A percentile compares a stretch with the other conserved stretches of the same genome.
These are phyloP conservation scores for Aix galericulata DNA, from an alignment of 2,113 vertebrate species.

Conservation along the genomic window DNA sequence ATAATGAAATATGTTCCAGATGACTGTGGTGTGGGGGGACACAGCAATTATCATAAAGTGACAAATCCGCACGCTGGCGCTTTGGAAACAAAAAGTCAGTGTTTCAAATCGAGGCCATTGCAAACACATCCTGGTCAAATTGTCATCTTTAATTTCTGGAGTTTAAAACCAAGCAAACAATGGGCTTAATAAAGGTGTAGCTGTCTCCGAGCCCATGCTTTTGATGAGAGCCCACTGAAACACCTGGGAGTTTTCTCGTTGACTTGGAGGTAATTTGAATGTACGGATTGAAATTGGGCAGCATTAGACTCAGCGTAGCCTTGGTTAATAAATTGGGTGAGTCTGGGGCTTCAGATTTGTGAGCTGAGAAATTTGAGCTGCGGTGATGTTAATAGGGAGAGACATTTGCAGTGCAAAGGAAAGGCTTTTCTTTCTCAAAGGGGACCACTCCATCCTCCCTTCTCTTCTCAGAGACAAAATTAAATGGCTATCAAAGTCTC, in stretches of 20 bases:
- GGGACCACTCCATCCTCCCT: not conserved
- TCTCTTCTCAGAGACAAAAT: not conserved
- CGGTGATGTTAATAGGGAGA: not conserved
- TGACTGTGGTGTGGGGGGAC: not conserved
- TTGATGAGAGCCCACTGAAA: not conserved
- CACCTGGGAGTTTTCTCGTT: not conserved
- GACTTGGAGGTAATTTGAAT: not conserved
- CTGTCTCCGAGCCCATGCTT: not conserved
- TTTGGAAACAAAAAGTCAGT: slow-evolving; percentile 21
- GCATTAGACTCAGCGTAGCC: not conserved
- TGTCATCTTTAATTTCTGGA: not conserved
- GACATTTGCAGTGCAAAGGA: not conserved
- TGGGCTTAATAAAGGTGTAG: not conserved
- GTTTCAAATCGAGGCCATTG: not conserved
- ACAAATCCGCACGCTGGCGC: not conserved
- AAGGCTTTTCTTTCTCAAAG: not conserved
- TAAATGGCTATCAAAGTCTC: not conserved
- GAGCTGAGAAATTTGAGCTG: not conserved
- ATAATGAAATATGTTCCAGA: slow-evolving; percentile 45
- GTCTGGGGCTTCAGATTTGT: not conserved
- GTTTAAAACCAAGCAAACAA: not conserved
- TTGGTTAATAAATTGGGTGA: not conserved
- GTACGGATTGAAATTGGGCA: not conserved
- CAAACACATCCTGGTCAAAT: not conserved
- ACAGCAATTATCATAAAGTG: slow-evolving; percentile 3